Evolutionary conservation across 2,888 invertebrate species (phyloP), one percentile per base, ranked within the genome.

Genomic region (Euplexia lucipara): DNA sequence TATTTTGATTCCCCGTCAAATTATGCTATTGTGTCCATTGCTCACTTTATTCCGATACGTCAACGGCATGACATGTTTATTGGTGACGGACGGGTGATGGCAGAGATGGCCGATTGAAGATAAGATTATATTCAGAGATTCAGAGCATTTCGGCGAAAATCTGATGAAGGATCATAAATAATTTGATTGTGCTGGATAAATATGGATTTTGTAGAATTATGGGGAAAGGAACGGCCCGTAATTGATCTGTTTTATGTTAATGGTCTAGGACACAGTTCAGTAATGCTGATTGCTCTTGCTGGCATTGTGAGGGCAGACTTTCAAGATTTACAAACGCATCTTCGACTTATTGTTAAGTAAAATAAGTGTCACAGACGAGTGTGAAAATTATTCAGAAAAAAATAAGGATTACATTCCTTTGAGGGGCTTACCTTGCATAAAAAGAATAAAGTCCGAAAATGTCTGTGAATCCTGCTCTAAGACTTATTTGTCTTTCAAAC

Each of bases 1-100:
- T 81, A 92, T 91, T 91, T 90, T 91, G 92, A 94, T 89, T 86
- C 84, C 84, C 90, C 87, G 89, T 94, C 92, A 90, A 90, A 91
- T 92, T 90, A 90, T 89, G 88, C 92, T 86, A 94, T 92, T 93
- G 92, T 93, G 75, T 74, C 86, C 86, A 84, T 79, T 84, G 86
- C 86, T 87, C 87, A 88, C 83, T 90, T 91, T 87, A 91, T 90
- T 84, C 88, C 79, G 82, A 56, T 85, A 84, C 86, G 90, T 90
- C 91, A 89, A 81, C 69, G 37, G 56, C 47, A 73, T 89, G 94
- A 94, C 92, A 91, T 94, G 93, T 94, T 95, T 95, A 95, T 95
- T 91, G 92, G 83, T 86, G 87, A 88, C 75, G 77, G 84, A 81
- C 80, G 82, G 84, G 71, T 76, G 82, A 79, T 73, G 77, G 64